Conservation (phyloP, 2,113 vertebrate species). For the Callopanchax toddi region DNA sequence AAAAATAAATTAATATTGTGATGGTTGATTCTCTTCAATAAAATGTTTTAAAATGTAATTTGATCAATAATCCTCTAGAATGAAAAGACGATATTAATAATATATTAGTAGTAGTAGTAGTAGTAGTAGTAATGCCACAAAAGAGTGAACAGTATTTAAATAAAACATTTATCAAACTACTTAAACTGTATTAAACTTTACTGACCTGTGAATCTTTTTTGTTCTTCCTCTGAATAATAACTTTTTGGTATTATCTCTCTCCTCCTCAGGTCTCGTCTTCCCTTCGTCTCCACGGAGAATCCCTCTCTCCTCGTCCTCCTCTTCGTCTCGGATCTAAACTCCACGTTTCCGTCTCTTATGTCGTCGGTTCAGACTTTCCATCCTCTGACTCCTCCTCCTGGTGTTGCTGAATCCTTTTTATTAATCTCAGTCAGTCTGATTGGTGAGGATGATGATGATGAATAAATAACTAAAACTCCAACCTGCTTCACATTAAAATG, state of each 20-base stretch:
- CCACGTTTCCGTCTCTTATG: background rate
- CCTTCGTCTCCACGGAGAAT: background rate
- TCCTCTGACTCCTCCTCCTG: constrained; percentile 35
- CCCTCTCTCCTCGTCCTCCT: background rate
- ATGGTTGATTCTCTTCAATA: too few species aligned
- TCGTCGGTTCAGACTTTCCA: background rate
- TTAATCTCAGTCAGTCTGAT: background rate
- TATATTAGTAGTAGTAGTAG: too few species aligned
- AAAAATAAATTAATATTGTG: too few species aligned
- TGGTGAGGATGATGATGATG: background rate
- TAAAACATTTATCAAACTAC: too few species aligned
- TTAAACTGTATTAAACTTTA: too few species aligned
- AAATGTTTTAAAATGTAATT: too few species aligned
- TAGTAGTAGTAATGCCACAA: too few species aligned
- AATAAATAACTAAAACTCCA: too few species aligned
- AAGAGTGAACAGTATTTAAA: too few species aligned
- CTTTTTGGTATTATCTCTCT: background rate
- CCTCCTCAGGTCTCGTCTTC: background rate
- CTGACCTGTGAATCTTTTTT: background rate
- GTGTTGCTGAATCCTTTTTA: background rate
- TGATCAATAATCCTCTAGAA: too few species aligned
- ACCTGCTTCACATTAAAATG: too few species aligned
- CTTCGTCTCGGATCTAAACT: constrained; percentile 2
- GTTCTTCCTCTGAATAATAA: background rate
- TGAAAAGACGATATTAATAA: too few species aligned